Conservation (phyloP, 2,888 invertebrate species). For the Ophion costatus region DNA sequence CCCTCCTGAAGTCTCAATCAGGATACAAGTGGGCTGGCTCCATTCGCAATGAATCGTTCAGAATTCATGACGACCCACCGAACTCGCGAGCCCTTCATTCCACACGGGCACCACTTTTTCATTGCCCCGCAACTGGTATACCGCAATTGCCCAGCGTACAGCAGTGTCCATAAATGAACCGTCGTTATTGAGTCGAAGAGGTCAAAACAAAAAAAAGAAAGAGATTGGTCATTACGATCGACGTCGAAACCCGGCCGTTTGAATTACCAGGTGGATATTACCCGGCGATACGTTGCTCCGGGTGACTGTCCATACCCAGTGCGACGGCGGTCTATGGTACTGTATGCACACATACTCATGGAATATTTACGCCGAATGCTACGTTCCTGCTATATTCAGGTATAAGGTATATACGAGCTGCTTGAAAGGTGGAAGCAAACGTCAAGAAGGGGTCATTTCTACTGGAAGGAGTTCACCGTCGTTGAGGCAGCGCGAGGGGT, state of each 20-base stretch:
- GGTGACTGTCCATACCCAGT: neutral
- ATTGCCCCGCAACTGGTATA: neutral
- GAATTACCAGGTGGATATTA: constrained; percentile 39
- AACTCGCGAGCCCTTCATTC: too few species aligned
- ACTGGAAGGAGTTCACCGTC: constrained; percentile 57
- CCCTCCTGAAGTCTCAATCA: too few species aligned
- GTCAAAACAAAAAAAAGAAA: neutral
- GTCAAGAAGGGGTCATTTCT: constrained; percentile 55
- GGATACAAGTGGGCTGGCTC: too few species aligned
- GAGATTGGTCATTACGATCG: neutral
- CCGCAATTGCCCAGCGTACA: neutral
- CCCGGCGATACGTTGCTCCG: constrained; percentile 21
- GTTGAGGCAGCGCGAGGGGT: constrained; percentile 40
- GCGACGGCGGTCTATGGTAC: neutral
- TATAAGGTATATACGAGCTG: constrained; percentile 22
- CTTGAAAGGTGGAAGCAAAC: constrained; percentile 45
- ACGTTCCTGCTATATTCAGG: constrained; percentile 31
- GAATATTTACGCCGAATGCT: constrained; percentile 55
- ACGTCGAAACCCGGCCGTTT: constrained; percentile 33
- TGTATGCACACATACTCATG: constrained; percentile 49
- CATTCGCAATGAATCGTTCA: too few species aligned
- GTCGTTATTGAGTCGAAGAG: neutral
- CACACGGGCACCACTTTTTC: neutral
- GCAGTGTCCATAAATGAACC: too few species aligned
- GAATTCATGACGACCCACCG: too few species aligned